Base-by-base conservation (phyloP, 1,140 invertebrate species). In the Drosophila repleta region DNA sequence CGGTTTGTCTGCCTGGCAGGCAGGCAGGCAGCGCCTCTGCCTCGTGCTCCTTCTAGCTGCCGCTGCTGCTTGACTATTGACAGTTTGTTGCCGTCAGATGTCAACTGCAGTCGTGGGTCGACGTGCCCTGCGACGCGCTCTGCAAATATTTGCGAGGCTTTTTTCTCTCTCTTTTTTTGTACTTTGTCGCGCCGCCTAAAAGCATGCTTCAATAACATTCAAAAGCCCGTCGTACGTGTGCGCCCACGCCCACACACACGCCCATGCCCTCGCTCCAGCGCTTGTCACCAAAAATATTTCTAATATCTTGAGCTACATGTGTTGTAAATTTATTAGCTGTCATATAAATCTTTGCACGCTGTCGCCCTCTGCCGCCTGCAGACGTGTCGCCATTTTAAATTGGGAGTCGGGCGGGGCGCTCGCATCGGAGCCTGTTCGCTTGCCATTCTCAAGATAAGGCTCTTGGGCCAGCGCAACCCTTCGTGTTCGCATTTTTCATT, bases 251-350 rank as follows among this genome's bases (percentile, higher is more conserved):
- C 43, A 4, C 2, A 41, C 43, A 51, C 20, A 10, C 13, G 21
- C 43, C n/a, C 2, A 41, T 6, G 10, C 8, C 35, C 3, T 1
- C 35, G 4, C n/a, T n/a, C n/a, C 37, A 5, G 48, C 66, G 63
- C 53, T 32, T 78, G 79, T 78, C 75, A 75, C 75, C 62, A 41
- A 70, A 82, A 83, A 79, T 75, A 83, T 83, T 83, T 63, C 79
- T 83, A 83, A 83, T 83, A 83, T 83, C 75, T 84, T 82, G 70
- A 70, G 79, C 67, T 84, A 79, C 80, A 84, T 88, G 79, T 89
- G 83, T 80, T 84, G 80, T 74, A 83, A 89, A 89, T 89, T 89
- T 89, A 89, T 89, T 88, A 89, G 84, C 83, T 89, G 84, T 89
- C 84, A 89, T 83, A 89, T 89, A 89, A 89, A 89, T 89, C 83